Evolutionary conservation across 2,888 invertebrate species (phyloP), one percentile per base, ranked within the genome.

Genomic region (Aspidapion aeneum): DNA sequence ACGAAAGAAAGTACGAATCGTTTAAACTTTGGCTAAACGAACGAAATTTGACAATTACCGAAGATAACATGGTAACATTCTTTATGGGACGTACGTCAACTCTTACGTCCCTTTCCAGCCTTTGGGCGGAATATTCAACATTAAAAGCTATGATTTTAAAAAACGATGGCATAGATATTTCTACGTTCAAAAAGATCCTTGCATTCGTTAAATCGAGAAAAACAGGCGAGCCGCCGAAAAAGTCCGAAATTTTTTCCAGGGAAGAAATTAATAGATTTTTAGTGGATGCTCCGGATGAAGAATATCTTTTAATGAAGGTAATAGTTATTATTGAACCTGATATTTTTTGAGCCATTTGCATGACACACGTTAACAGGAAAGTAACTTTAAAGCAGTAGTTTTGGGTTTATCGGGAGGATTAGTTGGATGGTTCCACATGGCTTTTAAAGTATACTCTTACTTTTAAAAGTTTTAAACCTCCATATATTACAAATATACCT

Each of bases 51-150:
- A 21, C 3, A 9, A 62, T 66, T 19, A 63, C n/a, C 21, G 63
- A 68, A 60, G 50, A 57, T 19, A 48, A 21, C 3, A 18, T 68
- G 56, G 16, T 68, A 12, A 48, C 60, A 2, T 66, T 64, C 48
- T 68, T 68, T 60, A 21, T 58, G 21, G 60, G 66, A 52, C 61
- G 61, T 49, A 50, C 56, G 21, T 57, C 9, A 9, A 63, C 9
- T n/a, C 21, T 63, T 22, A 66, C 64, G 51, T 35, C 35, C 35
- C 58, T 65, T 48, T 60, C 66, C 1, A 65, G 63, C 61, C 57
- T 65, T 18, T 67, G 66, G 66, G 35, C 60, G 17, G 59, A 66
- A 48, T 69, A 67, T 19, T 69, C 66, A 1, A 64, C 66, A 64
- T 62, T 69, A 18, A 69, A 69, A 56, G 48, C 58, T 17, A 67